Base-by-base conservation (phyloP, 1,140 invertebrate species). In the Pachypsylla venusta region DNA sequence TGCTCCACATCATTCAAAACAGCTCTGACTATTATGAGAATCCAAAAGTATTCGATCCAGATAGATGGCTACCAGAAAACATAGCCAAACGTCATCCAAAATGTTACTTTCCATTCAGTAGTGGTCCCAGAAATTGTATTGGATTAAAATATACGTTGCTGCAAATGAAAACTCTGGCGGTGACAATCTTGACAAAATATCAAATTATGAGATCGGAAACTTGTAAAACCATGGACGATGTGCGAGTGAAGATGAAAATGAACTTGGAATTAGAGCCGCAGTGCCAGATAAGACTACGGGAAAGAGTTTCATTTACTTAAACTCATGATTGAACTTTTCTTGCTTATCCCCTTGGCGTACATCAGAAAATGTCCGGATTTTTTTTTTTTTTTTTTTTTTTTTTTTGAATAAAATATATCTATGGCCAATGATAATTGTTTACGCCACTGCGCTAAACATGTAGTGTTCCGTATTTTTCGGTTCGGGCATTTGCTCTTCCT, bases 11-110 rank as follows among this genome's bases (percentile, higher is more conserved):
- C 42, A 67, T 81, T 14, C 81, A 85, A 64, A 69, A 76, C 16
- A 72, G 77, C 63, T 71, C 74, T 22, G 68, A 76, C 54, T 68
- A 74, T 42, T 85, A 73, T 67, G 73, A 75, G 3, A 72, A 84
- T 61, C 81, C 82, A 5, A 72, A 81, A 13, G 69, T 60, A 24
- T 84, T 81, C 65, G 70, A 81, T 69, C 82, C 82, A 0, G 80
- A 83, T 30, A 70, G 81, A 63, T 84, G 84, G 68, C 63, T 79
- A n/a, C 73, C 75, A 0, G 79, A 81, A 62, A 74, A 76, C 60
- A 56, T 65, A 16, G 57, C 64, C 5, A 66, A 67, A 25, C 63
- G 78, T 22, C 75, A 72, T 64, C 73, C 66, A 2, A 75, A 70
- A 54, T 58, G 69, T 13, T 81, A 72, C 61, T 68, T 79, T 25